A percentile compares a stretch with the other conserved stretches of the same genome.
These are phyloP conservation scores for Drosophila longiperda DNA, from an alignment of 2,888 invertebrate species.

Conservation along the genomic window DNA sequence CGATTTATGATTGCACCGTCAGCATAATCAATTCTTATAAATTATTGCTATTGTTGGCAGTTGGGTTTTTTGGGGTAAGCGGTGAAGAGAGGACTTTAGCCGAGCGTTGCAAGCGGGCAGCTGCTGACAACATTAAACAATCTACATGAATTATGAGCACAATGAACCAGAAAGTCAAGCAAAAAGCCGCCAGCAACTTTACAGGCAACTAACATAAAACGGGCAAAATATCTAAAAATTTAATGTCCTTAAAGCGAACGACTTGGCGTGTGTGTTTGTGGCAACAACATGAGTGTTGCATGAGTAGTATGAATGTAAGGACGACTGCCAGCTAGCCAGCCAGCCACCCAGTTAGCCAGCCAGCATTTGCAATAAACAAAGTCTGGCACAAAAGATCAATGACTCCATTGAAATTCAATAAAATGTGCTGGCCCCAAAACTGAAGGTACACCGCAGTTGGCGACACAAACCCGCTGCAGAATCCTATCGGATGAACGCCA, in stretches of 20 bases:
- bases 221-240: constrained; percentile 26
- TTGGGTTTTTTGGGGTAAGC: constrained; percentile 37
- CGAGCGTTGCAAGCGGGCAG: constrained; percentile 19
- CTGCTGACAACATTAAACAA: constrained; percentile 77
- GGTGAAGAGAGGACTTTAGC: constrained; percentile 5
- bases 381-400: constrained; percentile 73
- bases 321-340: constrained; percentile 3
- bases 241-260: constrained; percentile 48
- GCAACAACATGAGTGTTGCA: constrained; percentile 9
- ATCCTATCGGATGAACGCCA: constrained; percentile 55
- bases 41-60: constrained; percentile 75
- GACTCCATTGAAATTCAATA: constrained; percentile 75
- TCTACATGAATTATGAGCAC: constrained; percentile 68
- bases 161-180: constrained; percentile 47
- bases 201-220: constrained; percentile 30
- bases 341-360: constrained; percentile 5
- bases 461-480: constrained; percentile 35
- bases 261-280: neutral
- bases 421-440: constrained; percentile 54
- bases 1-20: constrained; percentile 76
- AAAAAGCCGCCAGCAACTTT: constrained; percentile 30
- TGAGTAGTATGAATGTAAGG: neutral
- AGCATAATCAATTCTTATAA: constrained; percentile 80
- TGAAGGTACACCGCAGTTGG: constrained; percentile 49
- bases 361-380: constrained; percentile 59